Base-by-base conservation (phyloP, 2,797 vertebrate species). In the Onychomys torridus region DNA sequence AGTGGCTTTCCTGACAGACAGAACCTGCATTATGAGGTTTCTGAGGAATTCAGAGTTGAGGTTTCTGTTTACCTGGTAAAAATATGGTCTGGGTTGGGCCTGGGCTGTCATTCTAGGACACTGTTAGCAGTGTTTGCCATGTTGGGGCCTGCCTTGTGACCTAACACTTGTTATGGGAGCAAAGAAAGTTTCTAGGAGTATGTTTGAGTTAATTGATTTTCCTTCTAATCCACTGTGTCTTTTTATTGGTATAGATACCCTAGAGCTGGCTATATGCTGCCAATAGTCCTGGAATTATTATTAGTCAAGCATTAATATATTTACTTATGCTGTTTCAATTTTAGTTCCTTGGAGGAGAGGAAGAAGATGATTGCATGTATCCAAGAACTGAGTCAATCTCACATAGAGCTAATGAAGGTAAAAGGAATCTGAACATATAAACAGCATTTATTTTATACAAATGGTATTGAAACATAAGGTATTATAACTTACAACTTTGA, bases 371-470 rank as follows among this genome's bases (percentile, higher is more conserved):
- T 98, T 43, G 34, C 25, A 49, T 98, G 91, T 96, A 92, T 98
- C 59, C 84, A 82, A 67, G 55, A 34, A 2, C 93, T 98, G 85
- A 82, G 2, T 5, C 97, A 98, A 94, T 97, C 92, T 77, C 69
- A 76, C 1, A 0, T 77, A 84, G 97, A 98, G 0, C 2, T 89
- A n/a, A 97, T 98, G 97, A 99, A 99, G 99, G 99, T 99, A 98
- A 96, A 65, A 7, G 13, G 23, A 89, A 85, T 25, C 13, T n/a
- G 13, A 46, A 37, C 19, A 2, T n/a, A 67, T 49, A 5, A 67
- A 49, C 6, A 1, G 12, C 32, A 16, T 86, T 67, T 52, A 5
- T 1, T 16, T 40, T 37, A n/a, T 27, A 73, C 57, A 40, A 32
- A 21, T 40, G n/a, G n/a, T 29, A 57, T 55, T 69, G 32, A 13